Conservation (phyloP, 1,140 invertebrate genomes). For the Nixonia krombeini region DNA sequence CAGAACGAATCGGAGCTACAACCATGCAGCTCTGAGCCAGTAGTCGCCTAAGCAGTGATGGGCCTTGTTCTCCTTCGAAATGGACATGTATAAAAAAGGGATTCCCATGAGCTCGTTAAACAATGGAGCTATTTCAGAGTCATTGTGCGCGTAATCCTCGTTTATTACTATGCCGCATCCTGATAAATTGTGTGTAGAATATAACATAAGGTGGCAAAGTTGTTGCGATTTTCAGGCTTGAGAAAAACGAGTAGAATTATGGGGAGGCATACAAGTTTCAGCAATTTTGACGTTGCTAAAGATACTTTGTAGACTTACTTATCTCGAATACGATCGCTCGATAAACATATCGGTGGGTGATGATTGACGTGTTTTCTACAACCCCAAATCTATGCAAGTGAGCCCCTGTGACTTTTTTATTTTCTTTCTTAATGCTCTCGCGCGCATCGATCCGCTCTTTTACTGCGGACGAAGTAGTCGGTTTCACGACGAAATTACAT, state of each 20-base stretch:
- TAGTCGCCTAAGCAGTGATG: conserved; percentile 61
- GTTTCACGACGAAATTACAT: background rate
- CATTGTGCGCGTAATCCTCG: conserved; percentile 19
- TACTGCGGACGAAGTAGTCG: too few relatives aligned
- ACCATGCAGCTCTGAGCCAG: conserved; percentile 67
- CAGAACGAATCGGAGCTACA: conserved; percentile 65
- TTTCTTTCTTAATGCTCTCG: background rate
- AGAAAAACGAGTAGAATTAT: too few relatives aligned
- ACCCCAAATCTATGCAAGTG: conserved; percentile 11
- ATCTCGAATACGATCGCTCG: background rate
- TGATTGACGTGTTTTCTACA: conserved; percentile 13
- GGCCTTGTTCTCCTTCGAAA: background rate
- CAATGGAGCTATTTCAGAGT: background rate
- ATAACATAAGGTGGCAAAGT: conserved; percentile 15
- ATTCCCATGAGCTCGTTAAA: background rate
- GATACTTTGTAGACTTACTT: too few relatives aligned
- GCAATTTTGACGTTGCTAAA: conserved; percentile 4
- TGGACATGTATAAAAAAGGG: too few relatives aligned
- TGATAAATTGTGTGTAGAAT: conserved; percentile 14
- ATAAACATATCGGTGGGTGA: conserved; percentile 12
- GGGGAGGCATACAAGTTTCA: conserved; percentile 4
- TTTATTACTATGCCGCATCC: conserved; percentile 17
- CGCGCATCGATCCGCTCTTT: conserved; percentile 7
- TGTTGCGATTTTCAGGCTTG: conserved; percentile 14
- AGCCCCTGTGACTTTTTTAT: conserved; percentile 10